Evolutionary conservation across 2,113 vertebrate species (phyloP).

Genomic region (Dermatemys mawii): DNA sequence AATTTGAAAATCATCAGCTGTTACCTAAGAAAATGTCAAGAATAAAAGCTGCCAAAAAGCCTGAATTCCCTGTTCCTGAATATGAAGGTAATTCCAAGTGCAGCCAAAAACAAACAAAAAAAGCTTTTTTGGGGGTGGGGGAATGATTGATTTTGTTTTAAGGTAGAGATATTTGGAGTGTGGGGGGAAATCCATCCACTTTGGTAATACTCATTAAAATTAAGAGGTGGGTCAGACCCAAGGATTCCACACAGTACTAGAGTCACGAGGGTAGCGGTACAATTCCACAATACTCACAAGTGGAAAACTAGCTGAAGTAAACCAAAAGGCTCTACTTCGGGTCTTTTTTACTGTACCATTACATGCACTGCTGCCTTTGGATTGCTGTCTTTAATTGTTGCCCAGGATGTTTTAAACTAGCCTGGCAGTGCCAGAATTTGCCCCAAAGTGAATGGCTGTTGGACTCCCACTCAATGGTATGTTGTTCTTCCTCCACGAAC

Average conservation of each 20-base stretch:
- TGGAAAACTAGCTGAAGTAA: not conserved
- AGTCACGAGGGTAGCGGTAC: not conserved
- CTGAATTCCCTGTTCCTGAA: constrained; percentile 16
- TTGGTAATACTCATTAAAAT: not conserved
- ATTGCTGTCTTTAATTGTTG: too few species aligned
- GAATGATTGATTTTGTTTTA: not conserved
- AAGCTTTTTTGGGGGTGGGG: not conserved
- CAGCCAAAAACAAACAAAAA: not conserved
- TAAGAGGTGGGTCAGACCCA: not conserved
- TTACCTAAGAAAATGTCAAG: constrained; percentile 58
- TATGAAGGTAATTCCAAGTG: not conserved
- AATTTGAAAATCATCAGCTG: constrained; percentile 24
- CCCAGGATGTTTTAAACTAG: too few species aligned
- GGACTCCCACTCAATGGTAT: not conserved
- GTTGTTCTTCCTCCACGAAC: not conserved
- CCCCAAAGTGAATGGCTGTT: not conserved
- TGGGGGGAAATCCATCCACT: not conserved
- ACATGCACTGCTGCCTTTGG: not conserved
- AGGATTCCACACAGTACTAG: not conserved
- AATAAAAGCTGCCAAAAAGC: constrained; percentile 7
- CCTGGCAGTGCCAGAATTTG: not conserved
- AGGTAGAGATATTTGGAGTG: not conserved
- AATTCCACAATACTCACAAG: not conserved
- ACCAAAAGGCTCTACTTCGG: not conserved
- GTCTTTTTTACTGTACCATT: not conserved